Conservation (phyloP, 2,113 vertebrate genomes). For the Glaucidium brasilianum region DNA sequence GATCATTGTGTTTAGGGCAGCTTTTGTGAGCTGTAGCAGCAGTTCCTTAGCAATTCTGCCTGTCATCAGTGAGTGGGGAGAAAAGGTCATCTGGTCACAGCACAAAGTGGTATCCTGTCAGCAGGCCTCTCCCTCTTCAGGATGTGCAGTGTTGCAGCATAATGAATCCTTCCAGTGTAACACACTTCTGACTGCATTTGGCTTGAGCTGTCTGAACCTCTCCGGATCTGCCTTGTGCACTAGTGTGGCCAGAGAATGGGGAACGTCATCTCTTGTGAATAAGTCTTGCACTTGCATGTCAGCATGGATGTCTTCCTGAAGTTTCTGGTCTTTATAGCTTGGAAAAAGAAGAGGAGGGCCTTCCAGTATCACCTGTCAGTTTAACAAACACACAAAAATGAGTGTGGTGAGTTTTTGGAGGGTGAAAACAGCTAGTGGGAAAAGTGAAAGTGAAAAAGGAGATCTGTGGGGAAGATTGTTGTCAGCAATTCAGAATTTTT, state of each 20-base stretch:
- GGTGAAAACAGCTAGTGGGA: rapidly evolving
- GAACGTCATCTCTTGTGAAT: rapidly evolving
- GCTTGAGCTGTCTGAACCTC: not conserved
- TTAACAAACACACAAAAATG: not conserved
- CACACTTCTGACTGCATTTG: not conserved
- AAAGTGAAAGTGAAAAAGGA: not conserved
- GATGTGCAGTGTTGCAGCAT: rapidly evolving
- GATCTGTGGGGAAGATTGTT: not conserved
- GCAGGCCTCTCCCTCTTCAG: not conserved
- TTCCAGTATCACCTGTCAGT: not conserved
- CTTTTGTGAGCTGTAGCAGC: not conserved
- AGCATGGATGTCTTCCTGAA: rapidly evolving
- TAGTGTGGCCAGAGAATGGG: not conserved
- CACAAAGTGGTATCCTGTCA: not conserved
- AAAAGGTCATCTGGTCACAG: not conserved
- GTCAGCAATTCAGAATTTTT: not conserved
- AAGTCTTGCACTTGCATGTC: not conserved
- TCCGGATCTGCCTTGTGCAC: not conserved
- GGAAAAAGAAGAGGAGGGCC: not conserved
- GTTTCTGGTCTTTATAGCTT: not conserved
- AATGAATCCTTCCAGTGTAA: not conserved
- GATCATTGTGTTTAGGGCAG: not conserved
- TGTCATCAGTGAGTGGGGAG: not conserved
- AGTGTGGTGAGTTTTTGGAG: not conserved
- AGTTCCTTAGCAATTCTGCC: not conserved